These are phyloP conservation scores for Trissolcus basalis DNA, from an alignment of 1,140 invertebrate genomes.

Conservation along the genomic window DNA sequence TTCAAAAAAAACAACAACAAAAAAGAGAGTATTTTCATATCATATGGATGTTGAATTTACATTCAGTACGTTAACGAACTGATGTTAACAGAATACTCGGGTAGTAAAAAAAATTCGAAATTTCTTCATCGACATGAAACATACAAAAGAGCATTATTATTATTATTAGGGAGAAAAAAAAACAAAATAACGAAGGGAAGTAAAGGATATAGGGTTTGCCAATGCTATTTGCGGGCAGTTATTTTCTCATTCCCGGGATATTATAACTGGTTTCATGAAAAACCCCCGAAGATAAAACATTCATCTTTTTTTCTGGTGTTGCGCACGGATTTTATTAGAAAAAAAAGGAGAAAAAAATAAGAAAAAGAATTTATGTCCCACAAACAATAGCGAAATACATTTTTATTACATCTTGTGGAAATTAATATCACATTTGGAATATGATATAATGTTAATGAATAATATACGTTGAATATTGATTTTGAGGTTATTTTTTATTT, in stretches of 20 bases:
- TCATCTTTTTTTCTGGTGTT: slow-evolving; percentile 2
- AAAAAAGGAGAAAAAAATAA: not conserved
- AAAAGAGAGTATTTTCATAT: not conserved
- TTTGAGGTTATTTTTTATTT: too few species aligned
- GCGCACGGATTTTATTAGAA: slow-evolving; percentile 1
- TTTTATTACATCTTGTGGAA: slow-evolving; percentile 10
- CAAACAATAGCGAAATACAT: not conserved
- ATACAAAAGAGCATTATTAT: not conserved
- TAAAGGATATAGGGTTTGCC: too few species aligned
- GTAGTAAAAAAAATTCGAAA: too few species aligned
- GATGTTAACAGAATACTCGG: too few species aligned
- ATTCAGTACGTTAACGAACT: too few species aligned
- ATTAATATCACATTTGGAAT: slow-evolving; percentile 6
- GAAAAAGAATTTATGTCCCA: not conserved
- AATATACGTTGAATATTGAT: too few species aligned
- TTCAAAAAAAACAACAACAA: too few species aligned
- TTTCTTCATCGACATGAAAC: not conserved
- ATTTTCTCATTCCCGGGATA: slow-evolving; percentile 14
- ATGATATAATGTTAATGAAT: not conserved
- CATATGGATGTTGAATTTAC: too few species aligned
- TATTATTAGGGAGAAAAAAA: not conserved
- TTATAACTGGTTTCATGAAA: slow-evolving; percentile 16
- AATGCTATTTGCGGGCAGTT: not conserved
- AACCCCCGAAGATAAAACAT: slow-evolving; percentile 12
- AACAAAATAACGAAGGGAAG: not conserved